A percentile compares a stretch with the other conserved stretches of the same genome.
These are phyloP conservation scores for Neosalanx taihuensis DNA, from an alignment of 2,797 vertebrate genomes.

Conservation along the genomic window DNA sequence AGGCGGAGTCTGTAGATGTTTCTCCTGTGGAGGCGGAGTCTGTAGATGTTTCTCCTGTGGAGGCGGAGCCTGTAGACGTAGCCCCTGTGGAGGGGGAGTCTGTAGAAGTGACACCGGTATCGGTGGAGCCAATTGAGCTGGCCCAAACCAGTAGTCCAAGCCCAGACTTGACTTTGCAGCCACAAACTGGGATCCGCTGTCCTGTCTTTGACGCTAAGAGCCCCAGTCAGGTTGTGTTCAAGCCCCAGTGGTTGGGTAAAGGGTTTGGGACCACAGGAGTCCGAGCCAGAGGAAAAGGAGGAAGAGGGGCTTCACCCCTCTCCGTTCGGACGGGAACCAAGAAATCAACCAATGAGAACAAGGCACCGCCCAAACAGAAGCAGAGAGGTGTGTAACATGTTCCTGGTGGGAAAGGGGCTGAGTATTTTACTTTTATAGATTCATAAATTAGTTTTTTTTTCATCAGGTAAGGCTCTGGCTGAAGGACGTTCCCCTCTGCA, in stretches of 20 bases:
- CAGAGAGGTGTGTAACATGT: slow-evolving; percentile 61
- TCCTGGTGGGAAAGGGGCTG: not conserved
- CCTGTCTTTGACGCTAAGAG: slow-evolving; percentile 71
- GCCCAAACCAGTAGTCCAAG: not conserved
- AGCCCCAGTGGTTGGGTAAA: slow-evolving; percentile 77
- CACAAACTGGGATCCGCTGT: slow-evolving; percentile 52
- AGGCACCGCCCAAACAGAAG: slow-evolving; percentile 62
- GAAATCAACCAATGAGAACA: slow-evolving; percentile 66
- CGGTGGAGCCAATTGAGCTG: not conserved
- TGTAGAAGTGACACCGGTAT: not conserved
- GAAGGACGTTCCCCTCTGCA: slow-evolving; percentile 87
- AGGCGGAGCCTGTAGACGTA: no score
- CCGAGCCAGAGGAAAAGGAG: slow-evolving; percentile 52
- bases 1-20: not conserved
- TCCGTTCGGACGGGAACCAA: slow-evolving; percentile 55
- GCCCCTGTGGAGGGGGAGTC: no score
- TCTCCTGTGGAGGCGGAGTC: slow-evolving; percentile 5
- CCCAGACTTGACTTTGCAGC: slow-evolving; percentile 18
- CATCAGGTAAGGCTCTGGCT: slow-evolving; percentile 51
- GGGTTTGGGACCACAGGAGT: slow-evolving; percentile 68
- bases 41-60: no score
- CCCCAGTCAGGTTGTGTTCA: slow-evolving; percentile 77
- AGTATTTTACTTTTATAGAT: not conserved
- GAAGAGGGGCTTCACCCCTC: slow-evolving; percentile 60
- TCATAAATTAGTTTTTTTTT: not conserved